phyloP scores from a whole-genome alignment of 2,888 invertebrate species.

The Ochropleura plecta region DNA sequence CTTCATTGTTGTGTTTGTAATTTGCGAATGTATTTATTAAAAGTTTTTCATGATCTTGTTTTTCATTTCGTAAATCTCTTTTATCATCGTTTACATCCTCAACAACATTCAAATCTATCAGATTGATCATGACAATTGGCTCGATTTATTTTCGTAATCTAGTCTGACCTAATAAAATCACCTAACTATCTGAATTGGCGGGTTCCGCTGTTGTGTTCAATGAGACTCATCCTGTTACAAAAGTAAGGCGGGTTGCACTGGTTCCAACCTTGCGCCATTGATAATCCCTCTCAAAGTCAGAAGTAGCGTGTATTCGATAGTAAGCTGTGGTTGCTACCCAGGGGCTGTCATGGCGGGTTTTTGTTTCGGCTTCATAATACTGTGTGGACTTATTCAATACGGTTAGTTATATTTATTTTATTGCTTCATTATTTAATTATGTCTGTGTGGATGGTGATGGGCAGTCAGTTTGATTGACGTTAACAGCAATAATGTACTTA shows the following conservation, averaged over 20 bases:
- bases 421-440: slow-evolving; percentile 39
- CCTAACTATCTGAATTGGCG: slow-evolving; percentile 71
- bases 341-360: slow-evolving; percentile 49
- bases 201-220: slow-evolving; percentile 72
- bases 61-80: slow-evolving; percentile 62
- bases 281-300: slow-evolving; percentile 56
- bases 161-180: slow-evolving; percentile 66
- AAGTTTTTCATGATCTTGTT: slow-evolving; percentile 76
- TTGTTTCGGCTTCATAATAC: slow-evolving; percentile 65
- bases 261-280: slow-evolving; percentile 51
- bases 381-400: slow-evolving; percentile 75
- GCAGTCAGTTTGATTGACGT: neutral
- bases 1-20: slow-evolving; percentile 84
- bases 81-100: slow-evolving; percentile 4
- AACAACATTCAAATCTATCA: slow-evolving; percentile 32
- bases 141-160: slow-evolving; percentile 60
- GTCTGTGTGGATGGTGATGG: neutral
- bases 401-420: slow-evolving; percentile 73
- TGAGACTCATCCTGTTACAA: slow-evolving; percentile 71
- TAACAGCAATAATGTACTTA: neutral
- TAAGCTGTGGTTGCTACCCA: slow-evolving; percentile 58
- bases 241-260: slow-evolving; percentile 64
- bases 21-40: slow-evolving; percentile 84
- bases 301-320: slow-evolving; percentile 61
- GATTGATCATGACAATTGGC: slow-evolving; percentile 50